Evolutionary conservation across 2,888 invertebrate genomes (phyloP).

Genomic region (Nymphalis c-album): DNA sequence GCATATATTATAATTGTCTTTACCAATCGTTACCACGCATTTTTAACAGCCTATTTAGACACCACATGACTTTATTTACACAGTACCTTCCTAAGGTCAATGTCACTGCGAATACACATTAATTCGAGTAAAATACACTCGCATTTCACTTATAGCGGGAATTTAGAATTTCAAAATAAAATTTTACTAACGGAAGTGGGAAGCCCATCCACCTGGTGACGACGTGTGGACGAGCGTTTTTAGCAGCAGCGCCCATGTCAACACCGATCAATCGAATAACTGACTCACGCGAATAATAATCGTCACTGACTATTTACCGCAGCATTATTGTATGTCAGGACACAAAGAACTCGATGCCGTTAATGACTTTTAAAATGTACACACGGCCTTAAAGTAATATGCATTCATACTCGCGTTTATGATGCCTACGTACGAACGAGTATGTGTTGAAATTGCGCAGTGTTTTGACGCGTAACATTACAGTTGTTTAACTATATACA

Average conservation of each 20-base stretch:
- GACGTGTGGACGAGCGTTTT: conserved; percentile 76
- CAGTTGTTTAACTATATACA: conserved; percentile 32
- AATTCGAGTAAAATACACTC: not conserved
- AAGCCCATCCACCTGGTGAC: conserved; percentile 77
- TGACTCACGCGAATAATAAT: conserved; percentile 60
- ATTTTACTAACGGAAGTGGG: conserved; percentile 63
- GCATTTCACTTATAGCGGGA: not conserved
- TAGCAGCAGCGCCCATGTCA: conserved; percentile 78
- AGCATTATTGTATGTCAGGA: conserved; percentile 58
- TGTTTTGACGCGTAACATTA: conserved; percentile 32
- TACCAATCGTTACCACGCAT: conserved; percentile 25
- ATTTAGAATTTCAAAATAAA: not conserved
- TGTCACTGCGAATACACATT: conserved; percentile 6
- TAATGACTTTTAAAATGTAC: conserved; percentile 62
- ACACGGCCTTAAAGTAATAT: conserved; percentile 51
- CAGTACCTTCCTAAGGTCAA: not conserved
- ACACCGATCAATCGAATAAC: conserved; percentile 63
- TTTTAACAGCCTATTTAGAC: conserved; percentile 20
- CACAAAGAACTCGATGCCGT: conserved; percentile 66
- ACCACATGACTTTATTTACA: conserved; percentile 24
- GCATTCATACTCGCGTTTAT: conserved; percentile 40
- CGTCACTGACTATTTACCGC: conserved; percentile 72
- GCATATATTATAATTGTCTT: conserved; percentile 22
- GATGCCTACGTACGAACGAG: conserved; percentile 27
- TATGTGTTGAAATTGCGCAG: conserved; percentile 44